Conservation (phyloP, 1,140 invertebrate genomes). For the Neodiprion lecontei region DNA sequence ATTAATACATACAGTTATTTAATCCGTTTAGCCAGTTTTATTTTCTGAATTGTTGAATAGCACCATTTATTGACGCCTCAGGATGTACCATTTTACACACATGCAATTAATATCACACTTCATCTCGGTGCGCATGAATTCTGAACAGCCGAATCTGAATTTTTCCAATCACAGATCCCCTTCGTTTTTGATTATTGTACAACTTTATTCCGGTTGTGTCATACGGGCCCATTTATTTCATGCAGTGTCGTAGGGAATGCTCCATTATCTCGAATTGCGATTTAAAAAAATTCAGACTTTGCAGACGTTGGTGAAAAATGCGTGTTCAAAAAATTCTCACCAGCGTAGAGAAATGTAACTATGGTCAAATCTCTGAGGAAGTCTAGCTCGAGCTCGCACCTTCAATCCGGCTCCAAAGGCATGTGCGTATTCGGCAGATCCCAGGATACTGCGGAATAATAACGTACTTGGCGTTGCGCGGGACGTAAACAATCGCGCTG, state of each 20-base stretch:
- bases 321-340: too few species aligned
- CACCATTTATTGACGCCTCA: background rate
- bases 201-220: background rate
- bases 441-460: conserved; percentile 5
- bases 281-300: too few species aligned
- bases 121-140: background rate
- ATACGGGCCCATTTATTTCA: too few species aligned
- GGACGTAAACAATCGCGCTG: conserved; percentile 11
- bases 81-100: background rate
- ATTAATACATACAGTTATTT: background rate
- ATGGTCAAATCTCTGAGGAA: too few species aligned
- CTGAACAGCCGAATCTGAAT: background rate
- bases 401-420: too few species aligned
- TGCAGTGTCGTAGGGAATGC: too few species aligned
- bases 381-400: too few species aligned
- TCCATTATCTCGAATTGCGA: too few species aligned
- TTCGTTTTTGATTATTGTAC: background rate
- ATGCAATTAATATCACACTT: background rate
- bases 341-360: too few species aligned
- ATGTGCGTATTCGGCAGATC: background rate
- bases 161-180: background rate
- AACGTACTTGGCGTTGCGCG: background rate
- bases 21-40: background rate
- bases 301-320: too few species aligned
- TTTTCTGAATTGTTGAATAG: background rate